These are phyloP conservation scores for Lates japonicus DNA, from an alignment of 2,797 vertebrate genomes.

Conservation along the genomic window DNA sequence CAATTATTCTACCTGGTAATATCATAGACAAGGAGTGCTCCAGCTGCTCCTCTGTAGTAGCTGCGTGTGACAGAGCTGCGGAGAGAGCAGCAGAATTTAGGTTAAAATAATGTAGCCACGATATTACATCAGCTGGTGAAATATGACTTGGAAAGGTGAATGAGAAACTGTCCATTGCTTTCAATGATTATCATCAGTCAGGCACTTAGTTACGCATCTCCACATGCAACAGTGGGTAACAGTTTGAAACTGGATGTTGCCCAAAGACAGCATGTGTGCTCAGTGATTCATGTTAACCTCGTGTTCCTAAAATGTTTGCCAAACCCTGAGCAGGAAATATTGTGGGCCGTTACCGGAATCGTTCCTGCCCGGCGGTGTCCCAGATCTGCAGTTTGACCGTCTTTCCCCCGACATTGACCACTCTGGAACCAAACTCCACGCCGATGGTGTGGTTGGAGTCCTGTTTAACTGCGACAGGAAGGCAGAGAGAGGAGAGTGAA, in stretches of 20 bases:
- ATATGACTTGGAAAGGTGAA: neutral
- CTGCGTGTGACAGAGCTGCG: conserved; percentile 93
- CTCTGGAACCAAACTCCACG: conserved; percentile 95
- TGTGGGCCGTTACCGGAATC: conserved; percentile 88
- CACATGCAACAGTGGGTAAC: neutral
- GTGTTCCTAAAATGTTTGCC: neutral
- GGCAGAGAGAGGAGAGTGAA: neutral
- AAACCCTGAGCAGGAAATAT: conserved; percentile 30
- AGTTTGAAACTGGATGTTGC: neutral
- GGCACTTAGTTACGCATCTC: neutral
- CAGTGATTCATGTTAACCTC: neutral
- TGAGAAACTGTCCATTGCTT: neutral
- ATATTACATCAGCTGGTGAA: neutral
- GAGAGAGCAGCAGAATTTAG: conserved; percentile 3
- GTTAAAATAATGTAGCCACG: conserved; percentile 4
- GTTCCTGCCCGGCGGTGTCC: conserved; percentile 95
- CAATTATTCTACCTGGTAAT: conserved; percentile 90
- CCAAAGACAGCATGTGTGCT: conserved; percentile 1
- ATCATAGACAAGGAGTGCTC: conserved; percentile 94
- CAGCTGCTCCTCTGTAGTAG: conserved; percentile 95
- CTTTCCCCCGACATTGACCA: conserved; percentile 94
- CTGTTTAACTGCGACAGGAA: conserved; percentile 89
- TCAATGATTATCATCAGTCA: conserved; percentile 2
- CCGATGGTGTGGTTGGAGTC: conserved; percentile 97
- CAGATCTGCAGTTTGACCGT: conserved; percentile 96